Evolutionary conservation across 2,113 vertebrate species (phyloP).

Genomic region (Cyprinodon brontotheroides): DNA sequence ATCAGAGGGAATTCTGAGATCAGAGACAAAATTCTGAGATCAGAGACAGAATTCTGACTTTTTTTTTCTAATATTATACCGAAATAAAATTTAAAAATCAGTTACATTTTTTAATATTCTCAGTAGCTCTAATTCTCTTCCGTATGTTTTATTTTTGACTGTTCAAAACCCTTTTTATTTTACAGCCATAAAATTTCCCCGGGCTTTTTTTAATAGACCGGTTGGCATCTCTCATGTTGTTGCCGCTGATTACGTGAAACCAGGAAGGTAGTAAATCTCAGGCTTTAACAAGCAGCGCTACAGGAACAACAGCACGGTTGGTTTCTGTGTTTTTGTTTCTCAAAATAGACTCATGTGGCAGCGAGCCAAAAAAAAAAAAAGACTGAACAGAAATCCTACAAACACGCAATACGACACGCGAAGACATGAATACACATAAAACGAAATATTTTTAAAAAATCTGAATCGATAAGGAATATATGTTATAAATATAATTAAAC

Average conservation of each 20-base stretch:
- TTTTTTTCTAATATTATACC: no score
- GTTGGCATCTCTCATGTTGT: neutral
- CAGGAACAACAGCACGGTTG: neutral
- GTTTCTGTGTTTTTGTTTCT: neutral
- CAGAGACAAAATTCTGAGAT: no score
- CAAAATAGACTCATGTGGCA: neutral
- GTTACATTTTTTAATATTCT: no score
- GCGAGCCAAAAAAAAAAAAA: conserved; percentile 19
- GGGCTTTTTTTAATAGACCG: neutral
- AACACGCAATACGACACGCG: neutral
- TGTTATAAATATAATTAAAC: neutral
- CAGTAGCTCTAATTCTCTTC: no score
- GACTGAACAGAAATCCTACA: conserved; percentile 39
- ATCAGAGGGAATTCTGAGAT: no score
- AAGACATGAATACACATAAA: neutral
- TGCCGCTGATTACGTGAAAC: neutral
- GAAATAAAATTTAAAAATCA: no score
- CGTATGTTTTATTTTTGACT: no score
- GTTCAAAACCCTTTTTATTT: no score
- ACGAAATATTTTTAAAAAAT: neutral
- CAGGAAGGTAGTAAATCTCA: neutral
- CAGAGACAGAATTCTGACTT: no score
- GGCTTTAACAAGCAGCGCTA: neutral
- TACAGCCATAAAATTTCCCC: no score
- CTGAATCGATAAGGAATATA: no score